Conservation (phyloP, 2,888 invertebrate species). For the Liodrosophila aerea region DNA sequence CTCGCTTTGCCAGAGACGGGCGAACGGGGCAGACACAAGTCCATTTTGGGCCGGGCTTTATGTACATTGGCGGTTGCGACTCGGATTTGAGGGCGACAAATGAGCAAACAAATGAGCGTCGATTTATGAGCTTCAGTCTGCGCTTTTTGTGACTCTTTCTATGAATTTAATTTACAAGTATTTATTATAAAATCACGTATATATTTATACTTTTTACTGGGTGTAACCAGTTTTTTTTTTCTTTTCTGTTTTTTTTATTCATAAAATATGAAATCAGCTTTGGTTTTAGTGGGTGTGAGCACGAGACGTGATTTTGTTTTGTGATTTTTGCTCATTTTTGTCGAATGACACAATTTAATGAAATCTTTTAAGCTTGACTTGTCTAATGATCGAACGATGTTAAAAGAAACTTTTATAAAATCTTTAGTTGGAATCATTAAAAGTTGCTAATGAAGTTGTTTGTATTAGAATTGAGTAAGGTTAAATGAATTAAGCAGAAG, state of each 20-base stretch:
- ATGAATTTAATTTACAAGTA: constrained; percentile 54
- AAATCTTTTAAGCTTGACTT: constrained; percentile 37
- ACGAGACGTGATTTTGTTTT: constrained; percentile 39
- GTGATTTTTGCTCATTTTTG: constrained; percentile 47
- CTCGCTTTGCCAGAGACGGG: constrained; percentile 36
- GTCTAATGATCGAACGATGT: constrained; percentile 39
- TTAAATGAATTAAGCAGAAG: no score
- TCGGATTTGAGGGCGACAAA: constrained; percentile 50
- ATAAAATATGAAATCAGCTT: constrained; percentile 66
- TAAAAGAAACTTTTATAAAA: neutral
- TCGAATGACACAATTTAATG: constrained; percentile 64
- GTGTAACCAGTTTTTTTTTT: constrained; percentile 59
- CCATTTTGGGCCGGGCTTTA: constrained; percentile 68
- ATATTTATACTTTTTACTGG: constrained; percentile 39
- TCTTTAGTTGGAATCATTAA: no score
- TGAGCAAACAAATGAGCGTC: constrained; percentile 67
- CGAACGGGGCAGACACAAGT: constrained; percentile 52
- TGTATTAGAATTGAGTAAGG: neutral
- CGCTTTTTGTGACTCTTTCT: neutral
- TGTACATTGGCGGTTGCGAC: constrained; percentile 55
- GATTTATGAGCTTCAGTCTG: constrained; percentile 43
- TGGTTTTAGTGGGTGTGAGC: constrained; percentile 63
- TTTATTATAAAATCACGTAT: constrained; percentile 53
- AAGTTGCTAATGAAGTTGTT: constrained; percentile 12
- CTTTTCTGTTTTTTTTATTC: constrained; percentile 35